Percentiles rank a stretch among this genome's conserved stretches.
These are phyloP conservation scores for Drosophila hawaiiensis DNA, from an alignment of 2,888 invertebrate genomes.

Conservation along the genomic window DNA sequence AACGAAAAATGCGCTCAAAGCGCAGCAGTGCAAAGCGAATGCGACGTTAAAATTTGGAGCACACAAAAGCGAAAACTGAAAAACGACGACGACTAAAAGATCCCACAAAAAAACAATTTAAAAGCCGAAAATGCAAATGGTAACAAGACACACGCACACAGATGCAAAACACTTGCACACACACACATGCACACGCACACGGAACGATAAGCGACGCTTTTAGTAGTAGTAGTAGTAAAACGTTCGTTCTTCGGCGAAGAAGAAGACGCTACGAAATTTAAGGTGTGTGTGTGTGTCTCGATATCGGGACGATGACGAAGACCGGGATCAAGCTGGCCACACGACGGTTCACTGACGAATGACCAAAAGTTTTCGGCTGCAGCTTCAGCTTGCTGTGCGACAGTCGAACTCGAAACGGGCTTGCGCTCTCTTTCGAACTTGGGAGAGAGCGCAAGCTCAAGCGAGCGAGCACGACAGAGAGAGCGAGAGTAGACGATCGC, in stretches of 20 bases:
- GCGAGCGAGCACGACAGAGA: background rate
- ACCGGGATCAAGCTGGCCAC: constrained; percentile 51
- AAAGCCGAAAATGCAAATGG: constrained; percentile 59
- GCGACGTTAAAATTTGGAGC: constrained; percentile 53
- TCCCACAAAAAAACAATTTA: constrained; percentile 19
- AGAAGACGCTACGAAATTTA: constrained; percentile 55
- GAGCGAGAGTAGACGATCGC: constrained; percentile 22
- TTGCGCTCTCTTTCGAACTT: constrained; percentile 38
- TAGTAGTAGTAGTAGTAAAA: constrained; percentile 54
- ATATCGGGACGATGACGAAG: constrained; percentile 10
- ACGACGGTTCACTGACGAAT: constrained; percentile 77
- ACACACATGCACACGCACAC: constrained; percentile 24
- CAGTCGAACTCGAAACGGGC: constrained; percentile 53
- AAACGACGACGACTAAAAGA: constrained; percentile 2
- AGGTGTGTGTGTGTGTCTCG: background rate
- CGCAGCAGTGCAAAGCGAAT: constrained; percentile 44
- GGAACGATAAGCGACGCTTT: constrained; percentile 5
- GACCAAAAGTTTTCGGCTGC: constrained; percentile 63
- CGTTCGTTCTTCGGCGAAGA: constrained; percentile 74
- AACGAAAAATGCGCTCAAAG: constrained; percentile 13
- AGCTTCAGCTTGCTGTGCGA: constrained; percentile 44
- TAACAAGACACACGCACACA: constrained; percentile 39
- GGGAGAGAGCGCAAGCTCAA: constrained; percentile 24
- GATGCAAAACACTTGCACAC: constrained; percentile 5
- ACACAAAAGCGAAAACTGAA: constrained; percentile 44